Base-by-base conservation (phyloP, 2,113 vertebrate genomes). In the Glaucidium brasilianum region DNA sequence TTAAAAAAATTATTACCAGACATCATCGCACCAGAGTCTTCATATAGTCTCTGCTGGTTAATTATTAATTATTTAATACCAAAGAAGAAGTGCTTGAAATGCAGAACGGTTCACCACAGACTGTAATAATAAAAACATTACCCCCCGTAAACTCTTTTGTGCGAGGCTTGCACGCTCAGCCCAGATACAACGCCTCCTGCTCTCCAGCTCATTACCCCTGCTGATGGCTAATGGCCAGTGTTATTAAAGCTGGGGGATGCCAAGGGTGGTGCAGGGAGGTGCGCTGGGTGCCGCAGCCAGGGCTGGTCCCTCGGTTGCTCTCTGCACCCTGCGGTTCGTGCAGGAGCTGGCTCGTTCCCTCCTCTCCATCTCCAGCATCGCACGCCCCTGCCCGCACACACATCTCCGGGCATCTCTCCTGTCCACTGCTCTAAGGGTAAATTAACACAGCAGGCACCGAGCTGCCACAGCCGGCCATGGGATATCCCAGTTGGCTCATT, bases 21-120 rank as follows among this genome's bases (percentile, higher is more conserved):
- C 90, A 97, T 91, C 85, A 76, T 69, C 5, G n/a, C 72, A 62
- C 35, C 35, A 67, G 81, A 88, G 77, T 88, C 76, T 95, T 94
- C 82, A 30, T 93, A 68, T 2, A 13, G 83, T 73, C 49, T 95
- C 79, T 94, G 58, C 79, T 39, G 45, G 86, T 94, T 93, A 97
- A 95, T 94, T 86, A 85, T 94, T 96, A 89, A 92, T 92, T 69
- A 95, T 59, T 88, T 85, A 91, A 92, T 50, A 62, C 69, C 63
- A 84, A 94, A 85, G 52, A 66, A 92, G 73, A 22, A 45, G 91
- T 75, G 72, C 77, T 93, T 68, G 66, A 96, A 87, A 95, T 11
- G 66, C 76, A 89, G 79, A 94, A 79, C 10, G 52, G 73, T 26
- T 95, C 50, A 0, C 50, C 64, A 75, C 15, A 2, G 85, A 76